Base-by-base conservation (phyloP, 2,797 vertebrate species). In the Pantherophis vulpinus region DNA sequence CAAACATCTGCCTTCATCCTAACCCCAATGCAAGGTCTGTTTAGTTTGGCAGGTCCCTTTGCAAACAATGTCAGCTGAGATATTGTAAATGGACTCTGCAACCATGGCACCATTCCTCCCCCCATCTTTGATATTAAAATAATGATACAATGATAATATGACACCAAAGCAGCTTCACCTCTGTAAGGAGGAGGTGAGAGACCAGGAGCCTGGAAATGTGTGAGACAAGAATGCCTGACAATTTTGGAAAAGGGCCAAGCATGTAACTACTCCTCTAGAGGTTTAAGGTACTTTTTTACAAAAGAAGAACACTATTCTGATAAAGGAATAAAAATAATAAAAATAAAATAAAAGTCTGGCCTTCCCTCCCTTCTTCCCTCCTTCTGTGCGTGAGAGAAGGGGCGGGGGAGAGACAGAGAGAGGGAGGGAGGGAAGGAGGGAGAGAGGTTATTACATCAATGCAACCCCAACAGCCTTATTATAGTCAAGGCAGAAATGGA, bases 341-440 rank as follows among this genome's bases (percentile, higher is more conserved):
- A 27, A 63, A 63, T 63, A 63, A 63, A 63, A 63, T 11, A n/a
- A 70, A 70, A 70, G 0, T 66, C 63, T 70, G 66, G 29, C 29
- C 61, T 12, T 29, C 61, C 61, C 25, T 63, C 61, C 61, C 25
- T 63, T 9, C 60, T 25, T 70, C 12, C 11, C 63, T n/a, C 63
- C 1, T 1, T 16, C 29, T 7, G 5, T 2, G 63, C 16, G 13
- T 1, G 29, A 6, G 58, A 59, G 58, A 2, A 5, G 23, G 58
- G 1, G 20, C 0, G 58, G 1, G 16, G 1, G 16, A 18, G 4
- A 58, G 60, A 9, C 2, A 60, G 60, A 27, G 23, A 61, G 60
- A 11, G 60, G 2, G 9, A 4, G 61, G 4, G 9, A 12, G 3
- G 2, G 58, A 20, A 4, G 5, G 18, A 2, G 16, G 18, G 3